Base-by-base conservation (phyloP, 2,888 invertebrate genomes). In the Mythimna ferrago region DNA sequence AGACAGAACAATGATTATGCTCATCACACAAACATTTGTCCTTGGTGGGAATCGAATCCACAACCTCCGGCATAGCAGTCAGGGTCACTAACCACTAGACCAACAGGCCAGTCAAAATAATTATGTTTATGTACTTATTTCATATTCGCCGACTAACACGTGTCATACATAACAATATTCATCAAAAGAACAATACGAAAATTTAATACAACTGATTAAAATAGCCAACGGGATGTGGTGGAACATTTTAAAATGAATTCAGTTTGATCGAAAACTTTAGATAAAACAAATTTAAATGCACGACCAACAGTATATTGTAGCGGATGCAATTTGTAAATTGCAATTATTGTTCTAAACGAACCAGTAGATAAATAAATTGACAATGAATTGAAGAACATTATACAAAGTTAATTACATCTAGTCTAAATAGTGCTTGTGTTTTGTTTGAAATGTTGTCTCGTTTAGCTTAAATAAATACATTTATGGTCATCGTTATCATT, bases 221-320 rank as follows among this genome's bases (percentile, higher is more conserved):
- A 54, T 35, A 53, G 14, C 19, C 3, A 60, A 32, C 32, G 16
- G 19, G 16, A 68, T 65, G 48, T 41, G 19, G 44, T 35, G 11
- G 14, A 54, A 65, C 41, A 72, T 62, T 81, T 71, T 68, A 78
- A 67, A 80, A 78, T 68, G 41, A 21, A 68, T 54, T 56, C 53
- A 61, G 71, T 76, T 63, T 72, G 61, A 58, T 78, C 38, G 78
- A 63, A 26, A 81, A 80, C 53, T 78, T 73, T 56, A 71, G 60
- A 74, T 70, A 78, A 78, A 73, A 62, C 48, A 62, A 70, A 81
- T 82, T 78, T 70, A 65, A 82, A 82, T 80, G 67, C 57, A 68
- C 62, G 54, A 19, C 68, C n/a, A 57, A 48, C 60, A 21, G n/a
- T 51, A 14, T 38, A 19, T 11, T 7, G 11, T 26, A 19, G 41